These are phyloP conservation scores for Drosophila aldrichi DNA, from an alignment of 2,888 invertebrate species.

Conservation along the genomic window DNA sequence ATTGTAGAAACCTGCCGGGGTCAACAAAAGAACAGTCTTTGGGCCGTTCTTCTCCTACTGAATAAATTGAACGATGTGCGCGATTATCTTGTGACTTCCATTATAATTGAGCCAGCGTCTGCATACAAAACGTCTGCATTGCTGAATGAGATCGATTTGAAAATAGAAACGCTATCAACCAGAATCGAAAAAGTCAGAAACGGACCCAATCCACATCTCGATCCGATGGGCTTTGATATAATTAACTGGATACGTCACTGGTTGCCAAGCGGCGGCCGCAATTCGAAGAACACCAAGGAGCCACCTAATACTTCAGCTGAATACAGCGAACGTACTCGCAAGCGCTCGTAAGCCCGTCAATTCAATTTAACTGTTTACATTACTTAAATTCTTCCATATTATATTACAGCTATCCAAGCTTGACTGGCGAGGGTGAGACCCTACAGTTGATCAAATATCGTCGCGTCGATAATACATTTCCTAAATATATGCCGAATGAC, in stretches of 20 bases:
- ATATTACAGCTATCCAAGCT: slow-evolving; percentile 12
- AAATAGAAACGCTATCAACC: slow-evolving; percentile 8
- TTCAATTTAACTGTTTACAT: neutral
- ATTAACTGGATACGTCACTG: slow-evolving; percentile 64
- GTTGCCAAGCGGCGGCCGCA: slow-evolving; percentile 41
- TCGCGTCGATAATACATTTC: slow-evolving; percentile 70
- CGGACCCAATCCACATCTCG: slow-evolving; percentile 25
- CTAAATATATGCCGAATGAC: slow-evolving; percentile 65
- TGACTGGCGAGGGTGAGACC: slow-evolving; percentile 4
- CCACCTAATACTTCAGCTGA: slow-evolving; percentile 20
- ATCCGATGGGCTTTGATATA: slow-evolving; percentile 83
- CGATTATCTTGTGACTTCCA: slow-evolving; percentile 22
- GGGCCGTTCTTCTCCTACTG: slow-evolving; percentile 22
- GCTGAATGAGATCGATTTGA: slow-evolving; percentile 22
- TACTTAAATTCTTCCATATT: neutral
- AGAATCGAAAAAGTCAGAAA: slow-evolving; percentile 11
- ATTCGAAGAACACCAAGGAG: slow-evolving; percentile 47
- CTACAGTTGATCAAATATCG: slow-evolving; percentile 55
- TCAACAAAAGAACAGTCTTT: slow-evolving; percentile 5
- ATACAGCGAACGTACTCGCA: slow-evolving; percentile 7
- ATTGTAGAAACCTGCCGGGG: slow-evolving; percentile 17
- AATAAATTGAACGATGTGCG: slow-evolving; percentile 42
- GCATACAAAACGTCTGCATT: neutral
- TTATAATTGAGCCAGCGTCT: neutral
- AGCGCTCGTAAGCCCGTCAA: slow-evolving; percentile 37